Base-by-base conservation (phyloP, 1,140 invertebrate species). In the Zophobas morio region DNA sequence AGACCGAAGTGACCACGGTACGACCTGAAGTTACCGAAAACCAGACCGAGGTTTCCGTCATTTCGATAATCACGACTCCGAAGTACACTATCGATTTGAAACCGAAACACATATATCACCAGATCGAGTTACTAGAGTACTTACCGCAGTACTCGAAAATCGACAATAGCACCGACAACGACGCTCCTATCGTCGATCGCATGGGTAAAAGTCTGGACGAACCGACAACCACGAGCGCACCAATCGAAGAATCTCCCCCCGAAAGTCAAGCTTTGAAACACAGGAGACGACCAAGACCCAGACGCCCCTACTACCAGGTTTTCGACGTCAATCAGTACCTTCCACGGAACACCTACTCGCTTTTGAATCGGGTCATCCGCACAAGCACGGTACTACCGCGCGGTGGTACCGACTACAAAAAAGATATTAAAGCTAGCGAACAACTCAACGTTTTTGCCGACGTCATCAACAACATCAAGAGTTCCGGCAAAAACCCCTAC, bases 381-480 rank as follows among this genome's bases (percentile, higher is more conserved):
- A 36, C 79, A 4, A 81, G 53, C 39, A 81, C 81, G 42, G 75
- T 79, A 6, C 47, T 82, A 6, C 80, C 80, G 20, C 20, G 20
- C 20, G 20, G 75, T 79, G 6, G 56, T 82, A 6, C 80, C 80
- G 6, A 82, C 54, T 86, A 86, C 57, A 86, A 86, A 77, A 80
- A 85, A 8, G 83, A 86, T 46, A 86, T 86, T 5, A 85, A 85
- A 77, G 84, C 85, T 5, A 82, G 76, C 49, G 85, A 86, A 77
- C 85, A 86, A 76, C 66, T 86, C 4, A 84, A 83, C 49, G 84
- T 86, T 6, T 85, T 86, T 51, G 80, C 83, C 8, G 85, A 86
- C 76, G 77, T 86, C 20, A 78, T 86, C 46, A 86, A 86, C 47
- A 85, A 86, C 63, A 86, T 86, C 6, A 81, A 80, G 49, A 84